Percentiles rank a stretch among this genome's conserved stretches.
Conservation (phyloP, 2,888 invertebrate genomes). For the Drosophila borborema region DNA sequence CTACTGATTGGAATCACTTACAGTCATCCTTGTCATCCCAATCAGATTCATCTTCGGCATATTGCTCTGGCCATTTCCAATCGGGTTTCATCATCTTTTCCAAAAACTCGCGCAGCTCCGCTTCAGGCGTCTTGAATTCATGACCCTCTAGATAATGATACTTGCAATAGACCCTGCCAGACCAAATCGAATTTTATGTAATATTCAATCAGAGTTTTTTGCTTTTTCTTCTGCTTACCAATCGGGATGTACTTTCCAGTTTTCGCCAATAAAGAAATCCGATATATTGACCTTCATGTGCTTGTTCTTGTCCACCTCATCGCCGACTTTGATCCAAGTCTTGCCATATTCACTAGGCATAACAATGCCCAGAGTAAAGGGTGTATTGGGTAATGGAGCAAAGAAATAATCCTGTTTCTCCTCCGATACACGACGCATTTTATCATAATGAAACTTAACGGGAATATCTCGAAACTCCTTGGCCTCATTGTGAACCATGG, state of each 20-base stretch:
- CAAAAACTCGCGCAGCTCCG: slow-evolving; percentile 91
- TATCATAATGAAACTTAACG: slow-evolving; percentile 93
- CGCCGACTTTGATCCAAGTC: slow-evolving; percentile 88
- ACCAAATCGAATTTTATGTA: background rate
- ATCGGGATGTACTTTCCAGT: slow-evolving; percentile 93
- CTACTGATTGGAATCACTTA: slow-evolving; percentile 37
- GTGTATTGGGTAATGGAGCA: slow-evolving; percentile 92
- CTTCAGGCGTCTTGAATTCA: slow-evolving; percentile 90
- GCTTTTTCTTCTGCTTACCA: slow-evolving; percentile 87
- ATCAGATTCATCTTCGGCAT: slow-evolving; percentile 84
- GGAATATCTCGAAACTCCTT: slow-evolving; percentile 89
- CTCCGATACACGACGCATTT: slow-evolving; percentile 92
- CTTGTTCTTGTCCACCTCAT: slow-evolving; percentile 90
- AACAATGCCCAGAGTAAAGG: slow-evolving; percentile 94
- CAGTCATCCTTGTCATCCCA: slow-evolving; percentile 81
- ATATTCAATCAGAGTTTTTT: background rate
- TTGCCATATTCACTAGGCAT: slow-evolving; percentile 91
- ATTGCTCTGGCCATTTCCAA: slow-evolving; percentile 89
- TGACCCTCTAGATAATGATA: slow-evolving; percentile 93
- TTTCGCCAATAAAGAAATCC: slow-evolving; percentile 89
- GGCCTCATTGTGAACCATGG: slow-evolving; percentile 89
- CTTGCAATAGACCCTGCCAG: slow-evolving; percentile 92
- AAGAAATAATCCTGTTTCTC: slow-evolving; percentile 94
- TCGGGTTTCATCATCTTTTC: slow-evolving; percentile 87
- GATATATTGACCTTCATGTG: slow-evolving; percentile 90